Evolutionary conservation across 2,797 vertebrate species (phyloP), one percentile per base, ranked within the genome.

Genomic region (Mallotus villosus): DNA sequence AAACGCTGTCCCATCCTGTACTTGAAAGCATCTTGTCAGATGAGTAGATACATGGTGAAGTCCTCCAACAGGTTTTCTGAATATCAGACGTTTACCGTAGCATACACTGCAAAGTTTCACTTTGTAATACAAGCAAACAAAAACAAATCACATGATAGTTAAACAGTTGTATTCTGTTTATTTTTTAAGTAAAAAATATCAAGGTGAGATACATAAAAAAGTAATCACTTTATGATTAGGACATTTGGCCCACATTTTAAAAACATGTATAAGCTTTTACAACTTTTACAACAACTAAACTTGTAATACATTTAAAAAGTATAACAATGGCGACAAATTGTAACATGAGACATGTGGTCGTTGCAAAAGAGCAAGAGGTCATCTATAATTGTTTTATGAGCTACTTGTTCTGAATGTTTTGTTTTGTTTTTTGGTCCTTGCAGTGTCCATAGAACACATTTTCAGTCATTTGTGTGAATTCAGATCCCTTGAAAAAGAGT

Each of bases 231-330:
- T 5, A 64, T 37, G 19, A 7, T 21, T 68, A 63, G 53, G 27
- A 21, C 55, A 49, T 61, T 65, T 76, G 70, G 65, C 59, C 74
- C 67, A 62, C 41, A 66, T 29, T 61, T 61, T 58, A 19, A n/a
- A 55, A 55, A 60, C 55, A 59, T 66, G 67, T 19, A 24, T 14
- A 49, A 67, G 60, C 34, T 46, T 51, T 25, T 16, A 49, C 55
- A 49, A 46, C 46, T 25, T 72, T 34, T 32, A 24, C 32, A 58
- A 24, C 37, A 5, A 66, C 19, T n/a, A n/a, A n/a, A 55, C 16
- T 55, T 55, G 19, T 17, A 19, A 5, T n/a, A 55, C 8, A 9
- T 49, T 0, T 12, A 49, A 16, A 49, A n/a, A 11, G n/a, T 16
- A 62, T 62, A 7, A 62, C 25, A 62, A 17, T 6, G 27, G 27